A percentile compares a stretch with the other conserved stretches of the same genome.
These are phyloP conservation scores for Galeopterus variegatus DNA, from an alignment of 2,113 vertebrate species.

Conservation along the genomic window DNA sequence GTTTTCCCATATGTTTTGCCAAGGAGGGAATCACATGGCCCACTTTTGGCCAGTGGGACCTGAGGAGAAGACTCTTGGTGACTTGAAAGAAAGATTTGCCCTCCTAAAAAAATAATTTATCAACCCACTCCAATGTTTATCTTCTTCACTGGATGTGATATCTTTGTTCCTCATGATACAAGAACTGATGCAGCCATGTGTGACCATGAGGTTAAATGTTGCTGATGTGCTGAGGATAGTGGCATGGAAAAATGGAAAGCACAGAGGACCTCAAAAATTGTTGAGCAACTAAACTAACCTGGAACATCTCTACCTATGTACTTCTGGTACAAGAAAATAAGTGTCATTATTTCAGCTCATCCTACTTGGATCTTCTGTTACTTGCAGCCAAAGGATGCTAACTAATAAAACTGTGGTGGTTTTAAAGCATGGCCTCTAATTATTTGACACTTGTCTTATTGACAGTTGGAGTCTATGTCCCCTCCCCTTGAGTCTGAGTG, in stretches of 20 bases:
- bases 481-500: background rate
- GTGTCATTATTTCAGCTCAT: background rate
- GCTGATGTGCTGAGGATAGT: background rate
- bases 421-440: background rate
- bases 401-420: background rate
- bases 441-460: background rate
- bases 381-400: background rate
- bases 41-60: background rate
- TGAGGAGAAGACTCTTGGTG: background rate
- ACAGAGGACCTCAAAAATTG: background rate
- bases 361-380: background rate
- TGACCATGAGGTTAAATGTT: background rate
- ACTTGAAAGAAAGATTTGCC: slow-evolving; percentile 14
- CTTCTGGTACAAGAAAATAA: background rate
- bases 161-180: background rate
- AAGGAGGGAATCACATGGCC: background rate
- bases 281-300: background rate
- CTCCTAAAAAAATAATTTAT: background rate
- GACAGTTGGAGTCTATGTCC: background rate
- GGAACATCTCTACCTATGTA: background rate
- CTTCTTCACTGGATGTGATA: background rate
- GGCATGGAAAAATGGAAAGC: background rate
- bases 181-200: background rate
- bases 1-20: slow-evolving; percentile 15
- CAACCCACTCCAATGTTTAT: background rate